Evolutionary conservation across 2,113 vertebrate genomes (phyloP), one percentile per base, ranked within the genome.

Genomic region (Phalacrocorax brasilianus): DNA sequence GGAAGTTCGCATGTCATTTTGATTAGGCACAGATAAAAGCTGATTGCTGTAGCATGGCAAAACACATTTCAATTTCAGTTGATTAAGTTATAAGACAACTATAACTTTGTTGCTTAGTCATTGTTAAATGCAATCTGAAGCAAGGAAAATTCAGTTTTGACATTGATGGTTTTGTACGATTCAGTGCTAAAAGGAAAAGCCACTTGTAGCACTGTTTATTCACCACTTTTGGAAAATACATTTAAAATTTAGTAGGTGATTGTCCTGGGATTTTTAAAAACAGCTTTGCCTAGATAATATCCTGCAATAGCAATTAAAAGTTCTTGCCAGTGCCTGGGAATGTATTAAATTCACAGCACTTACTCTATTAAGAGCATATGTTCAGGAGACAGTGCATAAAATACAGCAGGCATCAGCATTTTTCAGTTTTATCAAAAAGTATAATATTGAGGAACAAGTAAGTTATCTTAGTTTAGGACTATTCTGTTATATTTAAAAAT

Each of bases 1-100:
- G 49, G 49, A 49, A 98, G 98, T 98, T 98, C 98, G 98, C 97
- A 52, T 52, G 98, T 98, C 98, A 97, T 97, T 98, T 97, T 99
- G 98, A 99, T 99, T 99, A 98, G 98, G 98, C 98, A 93, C 95
- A 98, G 11, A 49, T 49, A 49, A 49, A 49, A 49, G 22, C 22
- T 49, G 49, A 49, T 97, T 96, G 96, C 96, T 44, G 42, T 44
- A 44, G 42, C 42, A 44, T 44, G 14, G 42, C 42, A 44, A 44
- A 14, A 13, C 42, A 44, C 42, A 44, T 44, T 44, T 44, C 42
- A 44, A 44, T 44, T 44, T 44, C 42, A 44, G 14, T 44, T 44
- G 42, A 14, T 44, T 44, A 44, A 44, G 11, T 44, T 44, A 44
- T 44, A 44, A 44, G 42, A 44, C 42, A 44, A 44, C 42, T 44